Base-by-base conservation (phyloP, 2,113 vertebrate genomes). In the Oreochromis aureus region DNA sequence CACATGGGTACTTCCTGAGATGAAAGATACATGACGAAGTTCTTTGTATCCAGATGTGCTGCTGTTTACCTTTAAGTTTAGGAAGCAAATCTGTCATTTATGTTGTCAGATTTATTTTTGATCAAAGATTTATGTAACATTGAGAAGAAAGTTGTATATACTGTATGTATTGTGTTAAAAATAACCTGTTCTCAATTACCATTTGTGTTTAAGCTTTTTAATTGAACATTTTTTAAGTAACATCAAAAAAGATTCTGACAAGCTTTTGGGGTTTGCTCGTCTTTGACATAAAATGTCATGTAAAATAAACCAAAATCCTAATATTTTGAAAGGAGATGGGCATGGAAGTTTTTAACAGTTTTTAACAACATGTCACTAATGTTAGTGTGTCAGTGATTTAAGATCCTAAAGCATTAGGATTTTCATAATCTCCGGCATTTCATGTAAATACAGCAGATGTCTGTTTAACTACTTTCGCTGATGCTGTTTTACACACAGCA, bases 381-480 rank as follows among this genome's bases (percentile, higher is more conserved):
- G 32, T 84, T 46, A 15, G 34, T 48, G 1, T 85, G 48, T 76
- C 7, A 55, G 39, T 78, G 24, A 84, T 82, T 86, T 82, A 56
- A 71, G 19, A 80, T 48, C 10, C 34, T 13, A 27, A 53, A 84
- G 73, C 53, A 56, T 81, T 82, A 55, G 85, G 82, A 81, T 89
- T 94, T 90, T 82, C 1, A 88, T 91, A 92, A 92, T 95, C 85
- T 81, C 24, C 11, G 6, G 36, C 24, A 71, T 80, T 89, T 59
- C 18, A 81, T 87, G 63, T 91, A 88, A 88, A 61, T 90, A 90
- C 44, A 83, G 63, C 81, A 13, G 18, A 83, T 7, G 39, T 32
- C 80, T 80, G 41, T 58, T 87, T 81, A 7, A 1, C n/a, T 92
- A 22, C 66, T 81, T 83, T 48, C 7, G 34, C 63, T 19, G 39